phyloP scores from a whole-genome alignment of 2,797 vertebrate genomes.

The Sciaenops ocellatus region DNA sequence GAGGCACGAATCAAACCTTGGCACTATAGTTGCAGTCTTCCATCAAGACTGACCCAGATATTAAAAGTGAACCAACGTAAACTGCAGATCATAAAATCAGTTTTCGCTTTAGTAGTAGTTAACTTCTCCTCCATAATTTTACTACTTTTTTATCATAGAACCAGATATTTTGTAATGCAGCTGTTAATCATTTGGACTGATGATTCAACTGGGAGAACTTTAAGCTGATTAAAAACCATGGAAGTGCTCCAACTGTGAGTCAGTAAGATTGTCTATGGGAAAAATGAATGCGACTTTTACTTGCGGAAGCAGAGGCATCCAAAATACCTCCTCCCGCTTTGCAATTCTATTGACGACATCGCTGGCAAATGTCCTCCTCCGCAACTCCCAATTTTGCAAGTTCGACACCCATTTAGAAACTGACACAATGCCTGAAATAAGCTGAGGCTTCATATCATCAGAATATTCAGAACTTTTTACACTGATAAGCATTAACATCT shows the following conservation, averaged over 20 bases:
- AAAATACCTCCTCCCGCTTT: background rate
- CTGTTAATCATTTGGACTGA: background rate
- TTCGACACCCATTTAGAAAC: background rate
- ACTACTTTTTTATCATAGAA: background rate
- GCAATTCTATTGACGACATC: background rate
- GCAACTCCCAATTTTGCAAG: background rate
- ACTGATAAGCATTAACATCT: no score
- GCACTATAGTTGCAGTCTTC: background rate
- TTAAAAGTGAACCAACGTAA: background rate
- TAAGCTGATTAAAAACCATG: background rate
- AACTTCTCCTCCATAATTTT: background rate
- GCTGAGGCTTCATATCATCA: background rate
- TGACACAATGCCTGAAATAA: background rate
- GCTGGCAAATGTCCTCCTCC: background rate
- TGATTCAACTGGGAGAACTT: background rate
- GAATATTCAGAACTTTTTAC: background rate
- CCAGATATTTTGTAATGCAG: background rate
- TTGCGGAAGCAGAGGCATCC: background rate
- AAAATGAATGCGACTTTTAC: conserved; percentile 1
- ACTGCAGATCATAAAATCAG: background rate
- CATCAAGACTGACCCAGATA: background rate
- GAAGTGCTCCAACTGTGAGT: background rate
- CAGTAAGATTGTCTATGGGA: background rate
- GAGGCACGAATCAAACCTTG: no score
- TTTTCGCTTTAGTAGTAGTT: background rate